A percentile compares a stretch with the other conserved stretches of the same genome.
phyloP scores from a whole-genome alignment of 2,888 invertebrate genomes.

The Synanthedon andrenaeformis region DNA sequence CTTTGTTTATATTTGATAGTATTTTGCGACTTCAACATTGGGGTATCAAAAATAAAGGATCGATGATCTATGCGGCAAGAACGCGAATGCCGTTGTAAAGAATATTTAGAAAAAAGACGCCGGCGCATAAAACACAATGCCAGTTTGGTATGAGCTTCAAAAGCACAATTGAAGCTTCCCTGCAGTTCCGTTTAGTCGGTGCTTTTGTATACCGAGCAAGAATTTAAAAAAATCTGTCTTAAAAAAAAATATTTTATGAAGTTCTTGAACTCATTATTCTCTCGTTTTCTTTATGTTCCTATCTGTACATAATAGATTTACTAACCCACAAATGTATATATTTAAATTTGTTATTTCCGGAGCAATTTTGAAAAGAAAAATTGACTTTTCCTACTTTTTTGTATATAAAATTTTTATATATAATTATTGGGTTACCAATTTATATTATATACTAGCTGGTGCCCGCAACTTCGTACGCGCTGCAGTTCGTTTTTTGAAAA shows the following conservation, averaged over 20 bases:
- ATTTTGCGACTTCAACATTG: no score
- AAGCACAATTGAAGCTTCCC: constrained; percentile 19
- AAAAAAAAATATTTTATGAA: constrained; percentile 27
- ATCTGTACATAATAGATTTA: no score
- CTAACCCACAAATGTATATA: not conserved
- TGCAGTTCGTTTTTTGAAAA: no score
- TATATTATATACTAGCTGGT: no score
- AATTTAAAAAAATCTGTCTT: constrained; percentile 33
- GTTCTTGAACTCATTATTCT: constrained; percentile 50
- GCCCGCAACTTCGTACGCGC: no score
- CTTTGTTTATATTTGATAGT: no score
- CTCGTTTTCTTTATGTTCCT: constrained; percentile 35
- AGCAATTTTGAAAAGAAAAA: not conserved
- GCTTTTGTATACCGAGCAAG: constrained; percentile 22
- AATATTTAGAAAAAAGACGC: constrained; percentile 23
- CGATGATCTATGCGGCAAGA: no score
- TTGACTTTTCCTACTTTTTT: no score
- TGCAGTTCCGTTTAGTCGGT: constrained; percentile 25
- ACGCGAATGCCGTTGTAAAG: no score
- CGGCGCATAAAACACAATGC: constrained; percentile 48
- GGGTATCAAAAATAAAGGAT: no score
- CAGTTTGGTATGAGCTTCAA: constrained; percentile 2
- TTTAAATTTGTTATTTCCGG: not conserved
- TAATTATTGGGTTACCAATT: no score
- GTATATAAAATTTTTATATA: no score